Evolutionary conservation across 1,140 invertebrate species (phyloP).

Genomic region (Macrocentrus cingulum): DNA sequence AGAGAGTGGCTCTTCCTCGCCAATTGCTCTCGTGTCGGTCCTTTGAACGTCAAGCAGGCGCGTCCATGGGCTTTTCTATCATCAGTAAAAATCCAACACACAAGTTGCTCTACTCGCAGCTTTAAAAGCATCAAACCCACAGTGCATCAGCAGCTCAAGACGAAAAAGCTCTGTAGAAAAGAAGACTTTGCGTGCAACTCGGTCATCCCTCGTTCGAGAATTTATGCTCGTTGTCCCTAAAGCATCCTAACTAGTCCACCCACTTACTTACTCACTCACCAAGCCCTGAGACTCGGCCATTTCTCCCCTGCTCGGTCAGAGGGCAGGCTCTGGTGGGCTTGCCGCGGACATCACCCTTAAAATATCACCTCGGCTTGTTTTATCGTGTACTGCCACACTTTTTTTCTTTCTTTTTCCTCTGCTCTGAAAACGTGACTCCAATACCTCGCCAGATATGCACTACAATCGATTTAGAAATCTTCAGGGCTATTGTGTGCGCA

Average conservation of each 20-base stretch:
- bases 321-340: conserved; percentile 7
- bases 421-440: not conserved
- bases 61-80: too few relatives aligned
- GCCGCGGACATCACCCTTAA: conserved; percentile 45
- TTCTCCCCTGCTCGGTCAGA: conserved; percentile 1
- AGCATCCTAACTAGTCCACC: conserved; percentile 56
- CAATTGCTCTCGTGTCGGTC: too few relatives aligned
- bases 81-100: too few relatives aligned
- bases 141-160: conserved; percentile 20
- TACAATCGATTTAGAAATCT: conserved; percentile 30
- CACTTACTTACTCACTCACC: conserved; percentile 53
- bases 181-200: conserved; percentile 49
- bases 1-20: conserved; percentile 1
- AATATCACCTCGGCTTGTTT: conserved; percentile 48
- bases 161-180: conserved; percentile 37
- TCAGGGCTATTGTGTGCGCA: conserved; percentile 15
- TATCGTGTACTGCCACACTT: conserved; percentile 24
- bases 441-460: conserved; percentile 22
- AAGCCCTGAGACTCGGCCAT: conserved; percentile 30
- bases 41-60: conserved; percentile 6
- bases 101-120: not conserved
- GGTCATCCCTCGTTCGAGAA: conserved; percentile 58
- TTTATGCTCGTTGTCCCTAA: conserved; percentile 56
- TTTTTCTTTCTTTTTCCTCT: conserved; percentile 7
- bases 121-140: not conserved